These are phyloP conservation scores for Augiades crinisus DNA, from an alignment of 2,888 invertebrate species.

Conservation along the genomic window DNA sequence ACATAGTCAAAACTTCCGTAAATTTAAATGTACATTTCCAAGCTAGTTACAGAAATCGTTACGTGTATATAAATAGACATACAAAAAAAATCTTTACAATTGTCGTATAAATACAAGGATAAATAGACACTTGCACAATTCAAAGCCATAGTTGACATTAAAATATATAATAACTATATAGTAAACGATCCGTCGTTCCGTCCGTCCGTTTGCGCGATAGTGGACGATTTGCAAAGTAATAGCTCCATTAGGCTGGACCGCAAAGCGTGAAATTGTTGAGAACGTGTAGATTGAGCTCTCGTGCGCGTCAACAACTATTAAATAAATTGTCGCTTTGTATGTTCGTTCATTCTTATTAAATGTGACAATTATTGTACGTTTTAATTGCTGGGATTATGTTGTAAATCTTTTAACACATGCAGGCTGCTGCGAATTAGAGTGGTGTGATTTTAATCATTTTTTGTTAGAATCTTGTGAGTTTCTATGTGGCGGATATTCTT, in stretches of 20 bases:
- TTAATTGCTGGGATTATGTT: not conserved
- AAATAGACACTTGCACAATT: no score
- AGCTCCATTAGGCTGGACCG: constrained; percentile 4
- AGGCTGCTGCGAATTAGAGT: no score
- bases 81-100: no score
- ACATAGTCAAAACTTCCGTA: no score
- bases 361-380: not conserved
- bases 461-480: no score
- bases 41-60: no score
- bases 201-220: not conserved
- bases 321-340: not conserved
- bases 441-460: no score
- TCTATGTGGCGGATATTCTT: no score
- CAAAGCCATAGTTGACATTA: constrained; percentile 4
- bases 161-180: not conserved
- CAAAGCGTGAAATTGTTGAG: constrained; percentile 3
- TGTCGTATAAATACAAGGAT: no score
- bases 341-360: not conserved
- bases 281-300: not conserved
- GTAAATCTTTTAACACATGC: no score
- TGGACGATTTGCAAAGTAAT: constrained; percentile 1
- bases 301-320: not conserved
- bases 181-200: not conserved
- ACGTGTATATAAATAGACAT: no score
- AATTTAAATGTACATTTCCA: no score